A percentile compares a stretch with the other conserved stretches of the same genome.
Conservation (phyloP, 2,888 invertebrate species). For the Escarpia spicata region DNA sequence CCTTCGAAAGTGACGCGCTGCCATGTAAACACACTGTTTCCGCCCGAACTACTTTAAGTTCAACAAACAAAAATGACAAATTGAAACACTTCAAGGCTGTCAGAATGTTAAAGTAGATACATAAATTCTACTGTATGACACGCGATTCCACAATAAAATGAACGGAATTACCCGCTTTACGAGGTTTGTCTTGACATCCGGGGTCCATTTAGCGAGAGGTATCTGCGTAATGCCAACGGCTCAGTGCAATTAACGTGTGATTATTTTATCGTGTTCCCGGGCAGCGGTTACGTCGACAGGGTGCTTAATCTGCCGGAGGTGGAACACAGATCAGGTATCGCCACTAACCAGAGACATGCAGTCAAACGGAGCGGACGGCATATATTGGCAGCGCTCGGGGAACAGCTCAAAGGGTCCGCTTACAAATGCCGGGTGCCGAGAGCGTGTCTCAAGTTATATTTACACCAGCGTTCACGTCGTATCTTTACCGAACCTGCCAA, state of each 20-base stretch:
- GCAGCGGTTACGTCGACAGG: neutral
- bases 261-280: neutral
- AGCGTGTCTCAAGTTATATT: neutral
- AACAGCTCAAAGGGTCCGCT: neutral
- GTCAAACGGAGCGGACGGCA: neutral
- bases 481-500: neutral
- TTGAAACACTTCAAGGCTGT: too few relatives aligned
- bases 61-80: too few relatives aligned
- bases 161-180: too few relatives aligned
- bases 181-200: too few relatives aligned
- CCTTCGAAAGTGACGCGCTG: too few relatives aligned
- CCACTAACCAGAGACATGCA: neutral
- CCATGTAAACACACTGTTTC: too few relatives aligned
- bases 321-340: neutral
- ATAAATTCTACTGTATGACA: too few relatives aligned
- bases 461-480: neutral
- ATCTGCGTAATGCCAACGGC: neutral
- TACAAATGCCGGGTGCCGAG: neutral
- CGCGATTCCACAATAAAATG: too few relatives aligned
- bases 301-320: neutral
- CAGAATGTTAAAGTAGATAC: too few relatives aligned
- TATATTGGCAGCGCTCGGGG: neutral
- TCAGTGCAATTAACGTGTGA: neutral
- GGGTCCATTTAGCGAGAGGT: too few relatives aligned
- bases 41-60: too few relatives aligned